phyloP scores from a whole-genome alignment of 2,797 vertebrate genomes.

The Diplodus sargus region DNA sequence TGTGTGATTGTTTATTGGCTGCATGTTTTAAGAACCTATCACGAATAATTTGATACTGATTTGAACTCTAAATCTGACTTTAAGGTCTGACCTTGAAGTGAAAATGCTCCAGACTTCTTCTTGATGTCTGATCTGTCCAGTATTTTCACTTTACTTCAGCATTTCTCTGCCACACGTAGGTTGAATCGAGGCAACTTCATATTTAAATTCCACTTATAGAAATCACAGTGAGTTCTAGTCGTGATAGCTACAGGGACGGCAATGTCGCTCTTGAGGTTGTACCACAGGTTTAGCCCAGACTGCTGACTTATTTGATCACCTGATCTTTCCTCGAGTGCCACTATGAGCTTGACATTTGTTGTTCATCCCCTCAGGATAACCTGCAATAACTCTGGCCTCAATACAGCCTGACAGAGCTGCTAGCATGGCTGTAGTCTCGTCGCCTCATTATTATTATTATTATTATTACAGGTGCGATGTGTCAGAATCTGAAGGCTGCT shows the following conservation, averaged over 20 bases:
- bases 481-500: too few relatives aligned
- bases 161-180: not conserved
- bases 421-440: not conserved
- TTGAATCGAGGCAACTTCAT: too few relatives aligned
- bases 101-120: not conserved
- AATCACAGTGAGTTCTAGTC: not conserved
- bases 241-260: not conserved
- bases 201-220: too few relatives aligned
- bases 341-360: not conserved
- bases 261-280: not conserved
- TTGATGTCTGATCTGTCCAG: not conserved
- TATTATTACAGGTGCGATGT: too few relatives aligned
- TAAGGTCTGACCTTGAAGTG: not conserved
- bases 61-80: constrained; percentile 1
- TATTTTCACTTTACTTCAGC: not conserved
- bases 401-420: not conserved
- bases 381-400: too few relatives aligned
- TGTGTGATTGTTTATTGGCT: constrained; percentile 19
- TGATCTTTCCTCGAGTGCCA: not conserved
- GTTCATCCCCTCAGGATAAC: not conserved
- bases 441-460: too few relatives aligned
- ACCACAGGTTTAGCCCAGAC: not conserved
- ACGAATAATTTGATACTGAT: not conserved
- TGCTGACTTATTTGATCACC: not conserved
- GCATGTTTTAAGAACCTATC: not conserved